A percentile compares a stretch with the other conserved stretches of the same genome.
phyloP scores from a whole-genome alignment of 2,888 invertebrate species.

The Andrena praecox region DNA sequence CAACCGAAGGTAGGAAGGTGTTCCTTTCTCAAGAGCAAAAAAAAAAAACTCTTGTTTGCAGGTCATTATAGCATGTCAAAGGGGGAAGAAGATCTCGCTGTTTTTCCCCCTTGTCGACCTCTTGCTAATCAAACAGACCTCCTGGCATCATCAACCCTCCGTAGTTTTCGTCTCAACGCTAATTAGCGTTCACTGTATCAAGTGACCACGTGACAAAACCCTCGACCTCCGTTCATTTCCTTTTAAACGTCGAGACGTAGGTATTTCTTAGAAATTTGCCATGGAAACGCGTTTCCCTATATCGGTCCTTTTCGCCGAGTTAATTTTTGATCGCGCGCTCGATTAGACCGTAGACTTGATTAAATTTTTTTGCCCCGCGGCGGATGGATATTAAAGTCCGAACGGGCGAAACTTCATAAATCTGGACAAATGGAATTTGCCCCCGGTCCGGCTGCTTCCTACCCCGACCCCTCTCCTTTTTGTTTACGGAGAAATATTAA shows the following conservation, averaged over 20 bases:
- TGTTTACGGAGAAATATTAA: conserved; percentile 47
- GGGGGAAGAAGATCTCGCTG: conserved; percentile 68
- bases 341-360: conserved; percentile 45
- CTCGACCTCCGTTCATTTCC: background rate
- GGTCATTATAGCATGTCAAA: conserved; percentile 80
- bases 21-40: conserved; percentile 62
- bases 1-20: conserved; percentile 56
- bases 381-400: conserved; percentile 36
- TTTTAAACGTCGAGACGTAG: background rate
- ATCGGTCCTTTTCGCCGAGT: conserved; percentile 8
- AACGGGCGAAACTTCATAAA: conserved; percentile 33
- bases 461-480: conserved; percentile 8
- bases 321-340: conserved; percentile 33
- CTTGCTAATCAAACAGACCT: conserved; percentile 48
- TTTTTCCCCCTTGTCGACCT: conserved; percentile 51
- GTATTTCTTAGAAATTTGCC: background rate
- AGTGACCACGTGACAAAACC: conserved; percentile 4
- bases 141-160: conserved; percentile 29
- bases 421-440: conserved; percentile 46
- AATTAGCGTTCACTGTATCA: conserved; percentile 50
- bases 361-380: conserved; percentile 31
- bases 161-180: conserved; percentile 26
- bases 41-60: conserved; percentile 79
- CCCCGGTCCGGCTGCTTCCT: background rate
- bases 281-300: background rate